Percentiles rank a stretch among this genome's conserved stretches.
These are phyloP conservation scores for Corythornis vintsioides DNA, from an alignment of 2,113 vertebrate species.

Conservation along the genomic window DNA sequence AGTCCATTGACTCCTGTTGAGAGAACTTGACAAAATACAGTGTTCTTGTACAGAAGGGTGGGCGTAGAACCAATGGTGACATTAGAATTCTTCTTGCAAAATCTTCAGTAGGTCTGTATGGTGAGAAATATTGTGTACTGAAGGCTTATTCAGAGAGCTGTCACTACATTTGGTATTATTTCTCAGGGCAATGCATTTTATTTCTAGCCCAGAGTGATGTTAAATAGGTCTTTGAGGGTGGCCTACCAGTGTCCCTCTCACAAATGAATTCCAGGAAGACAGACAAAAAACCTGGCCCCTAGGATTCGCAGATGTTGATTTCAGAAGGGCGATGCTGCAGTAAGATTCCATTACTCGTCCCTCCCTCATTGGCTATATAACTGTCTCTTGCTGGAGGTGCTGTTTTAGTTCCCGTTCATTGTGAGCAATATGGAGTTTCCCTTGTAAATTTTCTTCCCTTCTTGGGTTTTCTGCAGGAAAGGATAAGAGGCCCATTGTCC, in stretches of 20 bases:
- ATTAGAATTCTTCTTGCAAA: background rate
- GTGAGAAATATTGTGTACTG: background rate
- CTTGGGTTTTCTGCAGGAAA: conserved; percentile 60
- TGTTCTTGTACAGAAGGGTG: background rate
- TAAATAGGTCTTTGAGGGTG: conserved; percentile 48
- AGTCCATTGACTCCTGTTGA: background rate
- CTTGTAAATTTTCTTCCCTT: conserved; percentile 56
- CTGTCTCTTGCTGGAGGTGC: conserved; percentile 37
- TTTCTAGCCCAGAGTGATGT: background rate
- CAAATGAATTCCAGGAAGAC: background rate
- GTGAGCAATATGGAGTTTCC: conserved; percentile 47
- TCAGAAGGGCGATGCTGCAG: background rate
- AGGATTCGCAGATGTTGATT: background rate
- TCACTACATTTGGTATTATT: conserved; percentile 3
- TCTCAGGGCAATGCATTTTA: conserved; percentile 7
- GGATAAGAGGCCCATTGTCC: conserved; percentile 60
- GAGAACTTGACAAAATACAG: background rate
- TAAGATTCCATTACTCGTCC: background rate
- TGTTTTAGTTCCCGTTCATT: conserved; percentile 28
- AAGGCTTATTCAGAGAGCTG: background rate
- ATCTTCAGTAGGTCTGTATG: background rate
- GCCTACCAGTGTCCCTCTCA: conserved; percentile 19
- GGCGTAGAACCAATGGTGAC: background rate
- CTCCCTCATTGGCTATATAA: background rate
- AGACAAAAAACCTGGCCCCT: background rate